These are phyloP conservation scores for Saturnia japonica DNA, from an alignment of 2,888 invertebrate genomes.

Conservation along the genomic window DNA sequence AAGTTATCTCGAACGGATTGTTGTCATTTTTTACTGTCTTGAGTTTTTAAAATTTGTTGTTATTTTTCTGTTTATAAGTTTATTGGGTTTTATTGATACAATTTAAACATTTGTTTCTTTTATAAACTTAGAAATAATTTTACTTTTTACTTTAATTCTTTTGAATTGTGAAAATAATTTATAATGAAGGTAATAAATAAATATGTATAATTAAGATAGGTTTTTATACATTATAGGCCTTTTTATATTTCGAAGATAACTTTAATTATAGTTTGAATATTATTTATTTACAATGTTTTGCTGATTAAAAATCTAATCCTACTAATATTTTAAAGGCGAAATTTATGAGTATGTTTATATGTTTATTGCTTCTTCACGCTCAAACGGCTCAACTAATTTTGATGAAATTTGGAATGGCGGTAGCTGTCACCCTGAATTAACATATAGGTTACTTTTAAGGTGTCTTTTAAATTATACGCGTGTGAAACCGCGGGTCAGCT, in stretches of 20 bases:
- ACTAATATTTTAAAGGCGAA: too few relatives aligned
- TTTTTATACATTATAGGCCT: neutral
- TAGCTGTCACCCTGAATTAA: too few relatives aligned
- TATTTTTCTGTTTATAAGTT: neutral
- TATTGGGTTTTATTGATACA: neutral
- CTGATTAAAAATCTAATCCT: too few relatives aligned
- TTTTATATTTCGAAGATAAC: neutral
- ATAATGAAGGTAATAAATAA: neutral
- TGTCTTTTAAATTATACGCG: too few relatives aligned
- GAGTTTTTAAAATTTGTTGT: neutral
- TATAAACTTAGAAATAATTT: neutral
- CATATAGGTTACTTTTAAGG: too few relatives aligned
- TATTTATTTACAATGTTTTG: neutral
- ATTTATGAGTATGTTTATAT: too few relatives aligned
- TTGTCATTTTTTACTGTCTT: neutral
- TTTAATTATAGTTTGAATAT: neutral
- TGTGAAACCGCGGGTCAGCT: too few relatives aligned
- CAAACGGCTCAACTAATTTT: too few relatives aligned
- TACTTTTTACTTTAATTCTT: neutral
- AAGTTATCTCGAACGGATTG: neutral
- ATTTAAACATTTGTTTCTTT: neutral
- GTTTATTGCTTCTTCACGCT: too few relatives aligned
- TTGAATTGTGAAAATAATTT: neutral
- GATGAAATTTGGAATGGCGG: too few relatives aligned
- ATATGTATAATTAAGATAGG: neutral